Base-by-base conservation (phyloP, 2,888 invertebrate species). In the Eudemis profundana region DNA sequence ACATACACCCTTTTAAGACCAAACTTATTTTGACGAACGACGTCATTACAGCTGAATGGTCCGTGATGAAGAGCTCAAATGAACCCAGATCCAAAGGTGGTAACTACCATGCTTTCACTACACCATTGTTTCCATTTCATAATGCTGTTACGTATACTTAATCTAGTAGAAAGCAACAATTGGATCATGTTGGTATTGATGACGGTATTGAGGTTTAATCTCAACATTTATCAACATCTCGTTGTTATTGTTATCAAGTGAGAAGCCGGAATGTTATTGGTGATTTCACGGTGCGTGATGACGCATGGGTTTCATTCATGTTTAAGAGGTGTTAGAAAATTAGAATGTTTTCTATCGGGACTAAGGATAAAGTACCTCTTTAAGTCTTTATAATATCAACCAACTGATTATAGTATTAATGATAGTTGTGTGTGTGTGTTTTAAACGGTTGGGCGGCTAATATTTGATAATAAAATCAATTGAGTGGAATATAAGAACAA, bases 111-210 rank as follows among this genome's bases (percentile, higher is more conserved):
- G 74, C 84, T 86, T 86, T 86, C 85, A 80, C 83, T 72, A 73
- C 71, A 59, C 78, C 77, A 84, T 87, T 88, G 85, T 87, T 78
- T 80, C 56, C 67, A 73, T 79, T 83, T 85, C 80, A 85, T 84
- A 86, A 86, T 76, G 76, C 71, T 66, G 77, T 84, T 86, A 83
- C 81, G 80, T 82, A 69, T 72, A 72, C 76, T 78, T 84, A 83
- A 85, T 84, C 83, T 76, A 66, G 73, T 87, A 81, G 87, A 87
- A 87, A 87, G 87, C 85, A 77, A 82, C 80, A 85, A 82, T 81
- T 74, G 74, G 80, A 78, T 81, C 73, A 65, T 51, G 51, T 59
- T 67, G 42, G 57, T 63, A 66, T 66, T 66, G 66, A 68, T 66
- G 61, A 38, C 23, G 12, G 53, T 61, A 61, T 61, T 44, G 56